Percentiles rank a stretch among this genome's conserved stretches.
phyloP scores from a whole-genome alignment of 1,140 invertebrate species.

The Semibalanus balanoides region DNA sequence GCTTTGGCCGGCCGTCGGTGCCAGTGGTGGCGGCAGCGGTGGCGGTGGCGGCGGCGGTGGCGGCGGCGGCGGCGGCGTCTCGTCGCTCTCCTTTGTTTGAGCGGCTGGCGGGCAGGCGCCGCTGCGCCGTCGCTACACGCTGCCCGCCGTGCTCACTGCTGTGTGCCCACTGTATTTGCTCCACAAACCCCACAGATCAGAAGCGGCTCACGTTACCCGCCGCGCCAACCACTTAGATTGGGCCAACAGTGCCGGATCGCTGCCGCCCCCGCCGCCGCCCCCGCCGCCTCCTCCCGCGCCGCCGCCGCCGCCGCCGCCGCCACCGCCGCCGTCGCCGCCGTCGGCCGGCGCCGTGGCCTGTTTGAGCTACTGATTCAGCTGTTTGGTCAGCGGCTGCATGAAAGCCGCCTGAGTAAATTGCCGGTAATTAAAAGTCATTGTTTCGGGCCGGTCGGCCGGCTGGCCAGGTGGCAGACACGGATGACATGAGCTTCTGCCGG shows the following conservation, averaged over 20 bases:
- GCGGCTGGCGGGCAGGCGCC: neutral
- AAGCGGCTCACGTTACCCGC: neutral
- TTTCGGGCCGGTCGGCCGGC: neutral
- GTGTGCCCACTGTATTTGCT: neutral
- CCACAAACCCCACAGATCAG: neutral
- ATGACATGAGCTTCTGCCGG: slow-evolving; percentile 1
- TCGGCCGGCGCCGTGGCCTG: neutral
- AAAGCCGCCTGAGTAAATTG: neutral
- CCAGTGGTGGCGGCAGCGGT: too few species aligned
- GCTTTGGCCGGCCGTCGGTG: neutral
- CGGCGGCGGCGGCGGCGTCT: too few species aligned
- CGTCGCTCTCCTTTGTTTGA: neutral
- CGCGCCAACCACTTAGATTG: too few species aligned
- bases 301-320: too few species aligned
- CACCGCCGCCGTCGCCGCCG: too few species aligned
- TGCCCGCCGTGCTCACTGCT: neutral
- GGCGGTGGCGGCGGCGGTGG: too few species aligned
- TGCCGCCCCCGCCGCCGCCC: too few species aligned
- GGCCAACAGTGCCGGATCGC: too few species aligned
- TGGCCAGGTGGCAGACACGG: neutral
- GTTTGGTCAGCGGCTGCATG: neutral
- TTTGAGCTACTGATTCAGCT: slow-evolving; percentile 2
- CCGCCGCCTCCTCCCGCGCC: too few species aligned
- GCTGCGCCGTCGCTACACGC: neutral
- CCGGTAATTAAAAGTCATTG: neutral